These are phyloP conservation scores for Drosophila pseudoananassae DNA, from an alignment of 1,140 invertebrate genomes.

Conservation along the genomic window DNA sequence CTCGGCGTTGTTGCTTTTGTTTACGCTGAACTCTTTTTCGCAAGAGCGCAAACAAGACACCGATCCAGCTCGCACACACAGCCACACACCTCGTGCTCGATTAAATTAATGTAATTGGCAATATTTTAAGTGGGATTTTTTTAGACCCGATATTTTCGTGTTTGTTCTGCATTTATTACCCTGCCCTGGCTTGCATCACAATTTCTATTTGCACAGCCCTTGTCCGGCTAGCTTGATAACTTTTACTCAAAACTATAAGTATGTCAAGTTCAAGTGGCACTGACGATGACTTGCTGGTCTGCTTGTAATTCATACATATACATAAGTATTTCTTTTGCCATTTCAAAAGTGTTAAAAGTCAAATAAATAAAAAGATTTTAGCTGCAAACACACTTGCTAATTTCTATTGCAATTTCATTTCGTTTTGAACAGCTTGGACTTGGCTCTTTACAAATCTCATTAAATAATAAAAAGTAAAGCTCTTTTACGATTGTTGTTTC, in stretches of 20 bases:
- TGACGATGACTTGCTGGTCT: slow-evolving; percentile 42
- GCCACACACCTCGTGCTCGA: slow-evolving; percentile 30
- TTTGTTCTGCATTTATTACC: slow-evolving; percentile 60
- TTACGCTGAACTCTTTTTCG: slow-evolving; percentile 63
- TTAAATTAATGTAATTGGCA: slow-evolving; percentile 75
- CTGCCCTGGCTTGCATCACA: slow-evolving; percentile 34
- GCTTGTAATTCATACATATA: slow-evolving; percentile 15
- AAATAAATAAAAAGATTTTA: slow-evolving; percentile 56
- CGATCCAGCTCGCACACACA: slow-evolving; percentile 7
- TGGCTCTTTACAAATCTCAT: slow-evolving; percentile 47
- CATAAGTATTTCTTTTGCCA: slow-evolving; percentile 37
- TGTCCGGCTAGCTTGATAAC: slow-evolving; percentile 19
- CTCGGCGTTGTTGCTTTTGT: slow-evolving; percentile 36
- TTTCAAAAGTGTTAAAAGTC: slow-evolving; percentile 64
- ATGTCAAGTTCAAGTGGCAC: slow-evolving; percentile 73
- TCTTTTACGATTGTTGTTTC: slow-evolving; percentile 33
- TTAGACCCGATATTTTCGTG: slow-evolving; percentile 21
- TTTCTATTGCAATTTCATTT: slow-evolving; percentile 63
- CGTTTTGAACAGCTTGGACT: slow-evolving; percentile 7
- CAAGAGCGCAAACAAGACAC: slow-evolving; percentile 42
- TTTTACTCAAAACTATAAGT: slow-evolving; percentile 63
- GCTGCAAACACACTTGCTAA: slow-evolving; percentile 62
- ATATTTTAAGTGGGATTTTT: slow-evolving; percentile 35
- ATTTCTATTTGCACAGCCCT: slow-evolving; percentile 55
- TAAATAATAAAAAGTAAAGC: slow-evolving; percentile 22